These are phyloP conservation scores for Felis chaus DNA, from an alignment of 2,113 vertebrate genomes.

Conservation along the genomic window DNA sequence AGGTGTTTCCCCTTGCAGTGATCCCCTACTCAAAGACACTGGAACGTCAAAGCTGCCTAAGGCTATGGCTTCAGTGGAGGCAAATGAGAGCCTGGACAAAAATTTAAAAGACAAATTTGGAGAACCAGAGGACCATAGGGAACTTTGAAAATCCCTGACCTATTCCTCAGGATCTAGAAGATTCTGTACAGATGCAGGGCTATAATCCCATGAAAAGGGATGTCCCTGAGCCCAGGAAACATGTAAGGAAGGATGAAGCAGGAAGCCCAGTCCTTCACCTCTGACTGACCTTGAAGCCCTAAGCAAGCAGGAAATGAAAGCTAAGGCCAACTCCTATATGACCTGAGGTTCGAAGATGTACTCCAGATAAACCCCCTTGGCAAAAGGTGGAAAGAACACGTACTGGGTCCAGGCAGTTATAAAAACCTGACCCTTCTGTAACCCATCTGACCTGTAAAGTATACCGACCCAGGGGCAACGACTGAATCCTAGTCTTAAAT, in stretches of 20 bases:
- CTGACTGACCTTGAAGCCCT: background rate
- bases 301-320: background rate
- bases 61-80: background rate
- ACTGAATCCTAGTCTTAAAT: background rate
- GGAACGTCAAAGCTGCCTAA: background rate
- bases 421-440: background rate
- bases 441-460: background rate
- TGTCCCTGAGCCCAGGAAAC: background rate
- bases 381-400: background rate
- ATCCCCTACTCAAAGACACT: background rate
- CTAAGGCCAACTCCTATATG: background rate
- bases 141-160: background rate
- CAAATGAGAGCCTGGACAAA: background rate
- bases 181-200: no score
- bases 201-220: background rate
- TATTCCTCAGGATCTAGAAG: background rate
- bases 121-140: background rate
- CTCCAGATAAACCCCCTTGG: background rate
- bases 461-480: background rate
- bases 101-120: background rate
- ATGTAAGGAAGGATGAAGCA: background rate
- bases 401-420: background rate
- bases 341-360: background rate
- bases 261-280: background rate
- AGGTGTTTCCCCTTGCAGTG: background rate